Evolutionary conservation across 35 echinoderm and acorn worm genomes (phyloP).

Genomic region (Strongylocentrotus purpuratus): DNA sequence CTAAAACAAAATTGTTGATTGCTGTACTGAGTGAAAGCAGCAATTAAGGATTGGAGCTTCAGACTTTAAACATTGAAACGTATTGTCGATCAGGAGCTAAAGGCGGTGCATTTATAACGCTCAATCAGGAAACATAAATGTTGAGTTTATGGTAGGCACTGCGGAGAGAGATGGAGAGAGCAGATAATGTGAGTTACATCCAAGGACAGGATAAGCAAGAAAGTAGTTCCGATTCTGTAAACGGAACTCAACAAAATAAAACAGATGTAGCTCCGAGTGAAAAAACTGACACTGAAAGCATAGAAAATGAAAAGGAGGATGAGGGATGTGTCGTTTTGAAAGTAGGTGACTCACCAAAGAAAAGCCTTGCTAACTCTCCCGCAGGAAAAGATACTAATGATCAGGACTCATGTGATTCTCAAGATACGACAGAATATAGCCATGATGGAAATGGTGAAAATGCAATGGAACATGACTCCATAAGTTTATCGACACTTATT

Average conservation of each 20-base stretch:
- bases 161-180: background rate
- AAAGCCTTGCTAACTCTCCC: background rate
- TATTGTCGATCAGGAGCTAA: background rate
- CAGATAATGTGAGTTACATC: background rate
- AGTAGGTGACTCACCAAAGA: background rate
- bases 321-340: background rate
- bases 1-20: background rate
- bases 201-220: background rate
- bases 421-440: background rate
- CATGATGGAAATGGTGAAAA: background rate
- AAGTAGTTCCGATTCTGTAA: background rate
- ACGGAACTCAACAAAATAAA: background rate
- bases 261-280: background rate
- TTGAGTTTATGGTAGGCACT: background rate
- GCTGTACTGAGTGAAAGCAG: background rate
- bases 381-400: background rate
- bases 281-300: background rate
- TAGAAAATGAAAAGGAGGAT: background rate
- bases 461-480: background rate
- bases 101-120: background rate
- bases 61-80: background rate
- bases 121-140: background rate
- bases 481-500: constrained; percentile 23
- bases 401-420: background rate
- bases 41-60: background rate